Base-by-base conservation (phyloP, 53 echinoderm and acorn worm genomes). In the Echinometra lucunter region DNA sequence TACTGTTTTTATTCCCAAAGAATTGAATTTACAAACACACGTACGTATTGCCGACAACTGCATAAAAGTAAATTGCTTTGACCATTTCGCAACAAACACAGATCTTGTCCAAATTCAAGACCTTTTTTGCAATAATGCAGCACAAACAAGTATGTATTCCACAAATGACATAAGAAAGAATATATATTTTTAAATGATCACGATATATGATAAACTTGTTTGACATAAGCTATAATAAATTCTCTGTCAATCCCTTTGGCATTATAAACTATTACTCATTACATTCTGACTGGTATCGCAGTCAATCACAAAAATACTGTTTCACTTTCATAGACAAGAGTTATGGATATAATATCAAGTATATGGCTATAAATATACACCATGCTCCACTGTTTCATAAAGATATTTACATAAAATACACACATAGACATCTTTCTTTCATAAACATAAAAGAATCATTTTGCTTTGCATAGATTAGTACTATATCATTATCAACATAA, bases 391-490 rank as follows among this genome's bases (percentile, higher is more conserved):
- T 17, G 40, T 56, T 45, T 47, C 92, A 69, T 70, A 10, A 9
- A 45, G 45, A 70, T 70, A 70, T 90, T 38, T 90, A 57, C 90
- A 69, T 44, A 38, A 70, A 67, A 53, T 92, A 92, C 72, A 92
- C 37, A 58, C 58, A 92, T 70, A 92, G n/a, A 70, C 47, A 53
- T 32, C 30, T 30, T 12, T 49, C 30, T 88, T 58, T 90, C 66
- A 63, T 60, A 57, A 57, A 70, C 92, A 92, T 27, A 45, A 37
- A 67, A 92, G 28, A 45, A 44, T 44, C 44, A 69, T 70, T 69
- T 67, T 70, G 69, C 69, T 92, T 92, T 92, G 92, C 92, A 92
- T 92, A 92, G 92, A 69, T 92, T 70, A 92, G 92, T 92, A 92
- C 92, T 92, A 92, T 92, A 92, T 90, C 38, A 32, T 90, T 23